Base-by-base conservation (phyloP, 2,888 invertebrate genomes). In the Pandemis cinnamomeana region DNA sequence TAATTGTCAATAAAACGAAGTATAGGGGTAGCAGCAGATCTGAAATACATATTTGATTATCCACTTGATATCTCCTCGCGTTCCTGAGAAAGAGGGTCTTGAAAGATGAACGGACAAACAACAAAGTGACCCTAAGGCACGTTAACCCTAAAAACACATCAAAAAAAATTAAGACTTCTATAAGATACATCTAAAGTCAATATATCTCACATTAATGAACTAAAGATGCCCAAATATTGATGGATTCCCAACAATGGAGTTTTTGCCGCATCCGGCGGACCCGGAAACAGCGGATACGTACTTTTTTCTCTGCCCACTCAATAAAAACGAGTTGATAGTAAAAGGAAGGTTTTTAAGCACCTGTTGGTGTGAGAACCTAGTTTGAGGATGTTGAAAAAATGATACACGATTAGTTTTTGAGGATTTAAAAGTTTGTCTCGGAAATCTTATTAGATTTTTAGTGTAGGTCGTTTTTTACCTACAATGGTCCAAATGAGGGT, bases 201-300 rank as follows among this genome's bases (percentile, higher is more conserved):
- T 77, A 76, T 78, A 84, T 88, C 87, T 81, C 85, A 84, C 84
- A 83, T 76, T 77, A 80, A 62, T 81, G 79, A 83, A 83, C 76
- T 75, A 76, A 82, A 82, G 82, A 83, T 82, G 79, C 80, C 82
- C 81, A 89, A 89, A 88, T 87, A 89, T 88, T 88, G 84, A 86
- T 85, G 84, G 83, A 88, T 87, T 86, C 83, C 71, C 76, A 78
- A 85, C 82, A 84, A 81, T 80, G 78, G 75, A 78, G 82, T 89
- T 91, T 88, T 86, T 86, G 79, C 78, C 73, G 79, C 84, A 85
- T 84, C 83, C 84, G 84, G 79, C 78, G 77, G 85, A 91, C 89
- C 92, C 91, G 93, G 93, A 93, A 92, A 91, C 82, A 83, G 78
- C 85, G 92, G 92, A 92, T 90, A 88, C 84, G 78, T 58, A 58